These are phyloP conservation scores for Caracal caracal DNA, from an alignment of 2,113 vertebrate genomes.

Conservation along the genomic window DNA sequence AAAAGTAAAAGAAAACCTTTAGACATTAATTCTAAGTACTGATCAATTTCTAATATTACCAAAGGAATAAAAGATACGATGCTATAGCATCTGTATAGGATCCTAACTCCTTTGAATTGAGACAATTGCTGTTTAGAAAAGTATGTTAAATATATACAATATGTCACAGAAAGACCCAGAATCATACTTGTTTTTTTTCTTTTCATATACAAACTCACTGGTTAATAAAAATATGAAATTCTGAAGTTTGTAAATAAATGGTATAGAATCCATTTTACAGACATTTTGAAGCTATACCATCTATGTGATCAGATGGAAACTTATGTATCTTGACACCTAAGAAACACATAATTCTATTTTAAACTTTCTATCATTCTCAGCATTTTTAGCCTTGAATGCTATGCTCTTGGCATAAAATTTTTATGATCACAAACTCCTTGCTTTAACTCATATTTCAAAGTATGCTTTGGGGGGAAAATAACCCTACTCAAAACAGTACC, in stretches of 20 bases:
- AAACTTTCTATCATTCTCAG: slow-evolving; percentile 38
- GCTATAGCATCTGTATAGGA: fast-evolving
- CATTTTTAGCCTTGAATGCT: slow-evolving; percentile 1
- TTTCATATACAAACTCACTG: not conserved
- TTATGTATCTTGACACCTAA: slow-evolving; percentile 30
- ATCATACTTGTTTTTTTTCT: not conserved
- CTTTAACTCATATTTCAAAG: slow-evolving; percentile 44
- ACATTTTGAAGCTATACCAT: not conserved
- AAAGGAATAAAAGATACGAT: not conserved
- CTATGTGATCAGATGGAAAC: not conserved
- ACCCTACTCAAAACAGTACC: not conserved
- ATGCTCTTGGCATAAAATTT: not conserved
- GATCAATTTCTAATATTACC: not conserved
- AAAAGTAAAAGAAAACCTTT: not conserved
- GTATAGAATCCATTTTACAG: not conserved
- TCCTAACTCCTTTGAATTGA: not conserved
- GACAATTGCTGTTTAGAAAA: not conserved
- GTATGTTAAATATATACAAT: not conserved
- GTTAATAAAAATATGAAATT: slow-evolving; percentile 39
- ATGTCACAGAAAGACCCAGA: not conserved
- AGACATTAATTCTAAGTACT: not conserved
- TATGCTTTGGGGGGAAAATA: not conserved
- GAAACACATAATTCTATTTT: slow-evolving; percentile 34
- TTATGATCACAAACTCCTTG: not conserved
- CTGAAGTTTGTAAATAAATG: slow-evolving; percentile 30